A percentile compares a stretch with the other conserved stretches of the same genome.
phyloP scores from a whole-genome alignment of 2,113 vertebrate genomes.

The Mormyrus lacerda region DNA sequence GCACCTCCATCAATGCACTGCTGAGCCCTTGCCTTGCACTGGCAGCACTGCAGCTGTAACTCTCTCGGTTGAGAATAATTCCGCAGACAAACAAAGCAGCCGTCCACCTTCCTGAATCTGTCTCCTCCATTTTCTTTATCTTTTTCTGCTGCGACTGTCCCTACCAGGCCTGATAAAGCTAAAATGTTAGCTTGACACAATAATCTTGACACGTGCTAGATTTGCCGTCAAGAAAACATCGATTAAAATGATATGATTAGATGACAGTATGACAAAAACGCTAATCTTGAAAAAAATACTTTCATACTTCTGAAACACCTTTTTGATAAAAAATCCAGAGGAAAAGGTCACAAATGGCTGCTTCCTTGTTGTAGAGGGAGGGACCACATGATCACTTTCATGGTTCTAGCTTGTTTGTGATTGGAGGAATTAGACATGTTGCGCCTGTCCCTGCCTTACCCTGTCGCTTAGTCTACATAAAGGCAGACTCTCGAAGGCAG shows the following conservation, averaged over 20 bases:
- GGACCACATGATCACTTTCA: background rate
- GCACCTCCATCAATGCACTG: background rate
- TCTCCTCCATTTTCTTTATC: background rate
- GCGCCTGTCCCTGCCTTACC: background rate
- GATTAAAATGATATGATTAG: background rate
- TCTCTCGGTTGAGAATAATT: background rate
- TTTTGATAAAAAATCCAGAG: background rate
- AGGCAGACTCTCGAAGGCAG: background rate
- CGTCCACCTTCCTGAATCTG: background rate
- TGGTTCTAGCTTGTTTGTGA: background rate
- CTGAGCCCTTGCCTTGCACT: background rate
- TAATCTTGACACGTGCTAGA: background rate
- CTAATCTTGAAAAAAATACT: background rate
- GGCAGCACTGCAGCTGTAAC: background rate
- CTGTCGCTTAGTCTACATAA: background rate
- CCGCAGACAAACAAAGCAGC: background rate
- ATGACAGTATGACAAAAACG: background rate
- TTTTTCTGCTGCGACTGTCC: background rate
- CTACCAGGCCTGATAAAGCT: background rate
- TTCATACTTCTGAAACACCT: background rate
- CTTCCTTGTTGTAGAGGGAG: background rate
- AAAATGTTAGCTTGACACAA: background rate
- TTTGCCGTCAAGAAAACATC: background rate
- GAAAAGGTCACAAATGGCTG: background rate
- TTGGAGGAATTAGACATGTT: background rate